These are phyloP conservation scores for Callocephalon fimbriatum DNA, from an alignment of 2,113 vertebrate genomes.

Conservation along the genomic window DNA sequence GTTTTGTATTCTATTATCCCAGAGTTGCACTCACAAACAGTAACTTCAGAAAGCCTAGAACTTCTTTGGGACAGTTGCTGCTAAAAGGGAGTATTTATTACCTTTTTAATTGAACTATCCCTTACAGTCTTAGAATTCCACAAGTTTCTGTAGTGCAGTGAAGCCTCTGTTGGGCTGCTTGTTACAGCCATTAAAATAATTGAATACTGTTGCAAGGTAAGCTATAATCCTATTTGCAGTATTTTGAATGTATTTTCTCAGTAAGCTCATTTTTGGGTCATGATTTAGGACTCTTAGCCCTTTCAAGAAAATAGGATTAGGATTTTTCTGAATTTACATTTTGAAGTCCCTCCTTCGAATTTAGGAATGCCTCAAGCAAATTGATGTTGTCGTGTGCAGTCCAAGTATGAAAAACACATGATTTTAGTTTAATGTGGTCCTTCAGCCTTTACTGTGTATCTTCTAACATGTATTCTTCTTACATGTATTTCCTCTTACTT, in stretches of 20 bases:
- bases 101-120: background rate
- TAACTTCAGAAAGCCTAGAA: background rate
- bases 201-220: background rate
- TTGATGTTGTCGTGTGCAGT: background rate
- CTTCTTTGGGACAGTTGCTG: background rate
- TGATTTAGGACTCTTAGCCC: background rate
- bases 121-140: background rate
- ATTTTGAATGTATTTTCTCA: background rate
- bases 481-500: background rate
- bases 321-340: background rate
- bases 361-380: background rate
- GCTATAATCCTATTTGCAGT: constrained; percentile 1
- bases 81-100: background rate
- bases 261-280: background rate
- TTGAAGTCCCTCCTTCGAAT: background rate
- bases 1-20: background rate
- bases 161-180: background rate
- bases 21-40: background rate
- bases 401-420: background rate
- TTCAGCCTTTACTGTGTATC: background rate
- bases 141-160: background rate
- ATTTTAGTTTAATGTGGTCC: background rate
- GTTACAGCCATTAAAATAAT: background rate
- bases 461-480: background rate
- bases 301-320: background rate